Base-by-base conservation (phyloP, 2,888 invertebrate genomes). In the Gryllus longicercus region DNA sequence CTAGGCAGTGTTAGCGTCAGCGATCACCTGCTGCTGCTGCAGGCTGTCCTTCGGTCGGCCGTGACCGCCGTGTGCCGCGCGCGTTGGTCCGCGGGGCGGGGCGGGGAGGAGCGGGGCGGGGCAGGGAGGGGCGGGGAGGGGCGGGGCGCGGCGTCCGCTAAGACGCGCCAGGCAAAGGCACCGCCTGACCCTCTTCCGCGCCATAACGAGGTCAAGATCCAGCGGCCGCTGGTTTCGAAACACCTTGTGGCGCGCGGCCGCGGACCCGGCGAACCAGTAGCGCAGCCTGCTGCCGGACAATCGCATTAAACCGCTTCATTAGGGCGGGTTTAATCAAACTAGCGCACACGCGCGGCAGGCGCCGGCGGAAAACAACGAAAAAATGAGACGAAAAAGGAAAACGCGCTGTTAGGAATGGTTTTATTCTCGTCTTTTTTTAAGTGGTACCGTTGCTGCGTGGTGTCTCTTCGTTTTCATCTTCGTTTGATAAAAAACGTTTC, bases 231-330 rank as follows among this genome's bases (percentile, higher is more conserved):
- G 63, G n/a, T 63, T 63, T 14, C 63, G 63, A 63, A 63, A 63
- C 63, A 63, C 63, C 63, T 63, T 63, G 63, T 63, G 63, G 63
- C 16, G 63, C 63, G n/a, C 63, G n/a, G 38, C 63, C 63, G 63
- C 63, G n/a, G 63, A 63, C 63, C 63, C 14, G 63, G 63, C 12
- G n/a, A 63, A 63, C 63, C 63, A 63, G 16, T 63, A 63, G 63
- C 63, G 63, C 63, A 63, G 63, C 63, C 63, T 63, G 16, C 63
- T 8, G 16, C 63, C 63, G 63, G 63, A 63, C 63, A 63, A 63
- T 63, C 63, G 63, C 63, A 63, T 63, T 63, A 63, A 63, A 63
- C 63, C n/a, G n/a, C 63, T 63, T 63, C 63, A 63, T 63, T 63
- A 63, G 63, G 8, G 63, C n/a, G 63, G 63, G 63, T 63, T 63